A percentile compares a stretch with the other conserved stretches of the same genome.
phyloP scores from a whole-genome alignment of 2,888 invertebrate species.

The Chorisops tibialis region DNA sequence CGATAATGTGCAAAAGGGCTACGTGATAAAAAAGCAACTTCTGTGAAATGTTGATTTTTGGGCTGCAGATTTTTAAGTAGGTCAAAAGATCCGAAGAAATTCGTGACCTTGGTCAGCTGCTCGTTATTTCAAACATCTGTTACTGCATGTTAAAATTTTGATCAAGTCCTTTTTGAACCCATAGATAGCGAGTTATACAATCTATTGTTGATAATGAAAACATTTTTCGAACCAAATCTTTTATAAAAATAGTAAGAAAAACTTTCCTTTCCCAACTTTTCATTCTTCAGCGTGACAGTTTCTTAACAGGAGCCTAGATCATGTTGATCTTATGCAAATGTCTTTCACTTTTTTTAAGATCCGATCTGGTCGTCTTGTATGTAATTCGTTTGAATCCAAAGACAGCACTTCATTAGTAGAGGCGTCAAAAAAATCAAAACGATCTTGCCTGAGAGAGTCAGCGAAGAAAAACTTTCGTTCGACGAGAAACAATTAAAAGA shows the following conservation, averaged over 20 bases:
- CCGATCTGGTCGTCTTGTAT: not conserved
- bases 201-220: too few relatives aligned
- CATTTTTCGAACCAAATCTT: not conserved
- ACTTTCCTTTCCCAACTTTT: not conserved
- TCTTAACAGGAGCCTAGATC: constrained; percentile 6
- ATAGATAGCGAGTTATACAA: too few relatives aligned
- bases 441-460: not conserved
- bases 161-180: too few relatives aligned
- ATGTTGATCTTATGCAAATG: constrained; percentile 6
- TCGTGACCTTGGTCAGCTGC: too few relatives aligned
- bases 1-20: too few relatives aligned
- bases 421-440: constrained; percentile 7
- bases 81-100: too few relatives aligned
- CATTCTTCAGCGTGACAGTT: not conserved
- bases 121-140: too few relatives aligned
- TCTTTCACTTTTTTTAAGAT: not conserved
- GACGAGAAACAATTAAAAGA: constrained; percentile 1
- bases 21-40: too few relatives aligned
- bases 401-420: constrained; percentile 2
- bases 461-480: constrained; percentile 8
- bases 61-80: too few relatives aligned
- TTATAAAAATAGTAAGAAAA: not conserved
- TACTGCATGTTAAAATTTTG: too few relatives aligned
- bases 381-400: not conserved
- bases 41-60: too few relatives aligned